These are phyloP conservation scores for Cotesia typhae DNA, from an alignment of 1,140 invertebrate species.

Conservation along the genomic window DNA sequence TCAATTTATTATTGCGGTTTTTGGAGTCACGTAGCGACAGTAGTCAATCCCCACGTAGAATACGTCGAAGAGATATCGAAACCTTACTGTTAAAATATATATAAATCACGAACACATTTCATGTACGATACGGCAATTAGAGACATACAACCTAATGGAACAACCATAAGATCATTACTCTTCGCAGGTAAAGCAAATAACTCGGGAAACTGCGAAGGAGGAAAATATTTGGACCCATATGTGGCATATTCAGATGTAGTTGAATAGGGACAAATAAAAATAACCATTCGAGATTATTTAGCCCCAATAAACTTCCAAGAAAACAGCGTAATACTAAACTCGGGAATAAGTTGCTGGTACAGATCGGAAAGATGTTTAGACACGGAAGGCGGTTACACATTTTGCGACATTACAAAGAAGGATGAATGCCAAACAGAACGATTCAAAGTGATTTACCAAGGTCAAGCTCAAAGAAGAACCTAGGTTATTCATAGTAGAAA, in stretches of 20 bases:
- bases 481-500: slow-evolving; percentile 4
- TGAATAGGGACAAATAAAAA: slow-evolving; percentile 15
- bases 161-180: background rate
- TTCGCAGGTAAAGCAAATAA: slow-evolving; percentile 9
- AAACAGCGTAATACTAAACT: slow-evolving; percentile 14
- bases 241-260: slow-evolving; percentile 26
- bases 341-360: slow-evolving; percentile 21
- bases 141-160: background rate
- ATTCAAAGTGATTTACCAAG: slow-evolving; percentile 15
- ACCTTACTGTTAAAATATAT: slow-evolving; percentile 3
- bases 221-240: slow-evolving; percentile 24
- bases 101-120: background rate
- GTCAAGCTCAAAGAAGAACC: slow-evolving; percentile 9
- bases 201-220: slow-evolving; percentile 17
- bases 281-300: slow-evolving; percentile 28
- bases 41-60: slow-evolving; percentile 1
- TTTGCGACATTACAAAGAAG: slow-evolving; percentile 16
- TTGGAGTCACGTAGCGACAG: slow-evolving; percentile 22
- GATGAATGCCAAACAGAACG: slow-evolving; percentile 23
- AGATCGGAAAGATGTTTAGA: slow-evolving; percentile 32
- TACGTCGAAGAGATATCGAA: slow-evolving; percentile 19
- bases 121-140: slow-evolving; percentile 1
- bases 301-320: background rate
- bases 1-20: too few relatives aligned
- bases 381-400: slow-evolving; percentile 22